Conservation (phyloP, 2,888 invertebrate species). For the Tetragonula carbonaria region DNA sequence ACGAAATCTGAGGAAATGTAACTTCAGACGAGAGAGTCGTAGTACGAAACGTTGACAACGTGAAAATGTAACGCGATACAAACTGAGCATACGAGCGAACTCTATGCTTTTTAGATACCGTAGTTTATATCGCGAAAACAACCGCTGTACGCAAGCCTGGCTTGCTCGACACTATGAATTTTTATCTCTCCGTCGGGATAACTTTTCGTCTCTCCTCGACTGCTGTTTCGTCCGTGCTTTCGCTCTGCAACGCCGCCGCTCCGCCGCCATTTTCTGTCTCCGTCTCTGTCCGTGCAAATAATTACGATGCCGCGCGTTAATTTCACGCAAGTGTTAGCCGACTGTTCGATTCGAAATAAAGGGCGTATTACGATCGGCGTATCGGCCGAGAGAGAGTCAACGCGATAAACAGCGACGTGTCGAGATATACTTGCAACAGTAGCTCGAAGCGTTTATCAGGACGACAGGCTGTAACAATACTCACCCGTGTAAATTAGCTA, state of each 20-base stretch:
- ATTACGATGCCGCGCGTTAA: background rate
- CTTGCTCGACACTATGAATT: background rate
- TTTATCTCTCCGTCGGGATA: background rate
- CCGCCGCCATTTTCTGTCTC: background rate
- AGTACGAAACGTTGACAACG: background rate
- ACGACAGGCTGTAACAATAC: conserved; percentile 11
- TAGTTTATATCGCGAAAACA: background rate
- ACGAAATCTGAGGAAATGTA: background rate
- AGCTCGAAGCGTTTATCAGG: conserved; percentile 19
- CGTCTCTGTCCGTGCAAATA: background rate
- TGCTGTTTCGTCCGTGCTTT: no score
- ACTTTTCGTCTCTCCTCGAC: conserved; percentile 4
- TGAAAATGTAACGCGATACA: background rate
- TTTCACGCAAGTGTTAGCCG: background rate
- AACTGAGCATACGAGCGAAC: background rate
- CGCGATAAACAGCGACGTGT: conserved; percentile 4
- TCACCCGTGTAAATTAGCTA: conserved; percentile 28
- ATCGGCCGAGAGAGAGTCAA: background rate
- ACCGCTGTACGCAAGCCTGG: background rate
- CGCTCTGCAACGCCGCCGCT: no score
- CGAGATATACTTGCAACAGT: conserved; percentile 1
- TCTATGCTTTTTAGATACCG: background rate
- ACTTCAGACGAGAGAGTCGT: background rate
- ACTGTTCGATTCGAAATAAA: background rate
- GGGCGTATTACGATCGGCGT: background rate